These are phyloP conservation scores for Drosophila leonis DNA, from an alignment of 2,888 invertebrate species.

Conservation along the genomic window DNA sequence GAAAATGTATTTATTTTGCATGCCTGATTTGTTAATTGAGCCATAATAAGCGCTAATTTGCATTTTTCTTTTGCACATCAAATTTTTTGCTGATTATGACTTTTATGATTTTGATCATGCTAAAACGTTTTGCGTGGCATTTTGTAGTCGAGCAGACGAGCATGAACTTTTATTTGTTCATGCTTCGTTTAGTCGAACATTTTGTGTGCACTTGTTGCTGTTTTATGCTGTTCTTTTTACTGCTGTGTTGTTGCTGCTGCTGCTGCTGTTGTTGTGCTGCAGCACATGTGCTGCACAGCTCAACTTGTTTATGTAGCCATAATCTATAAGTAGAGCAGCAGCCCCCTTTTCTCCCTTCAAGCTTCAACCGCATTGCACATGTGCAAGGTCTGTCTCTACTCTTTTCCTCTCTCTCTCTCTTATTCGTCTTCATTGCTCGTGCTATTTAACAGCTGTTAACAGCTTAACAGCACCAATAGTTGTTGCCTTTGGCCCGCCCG, in stretches of 20 bases:
- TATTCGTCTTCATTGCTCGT: background rate
- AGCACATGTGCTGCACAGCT: slow-evolving; percentile 36
- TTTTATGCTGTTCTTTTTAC: slow-evolving; percentile 10
- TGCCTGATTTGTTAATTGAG: slow-evolving; percentile 10
- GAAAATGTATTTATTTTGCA: slow-evolving; percentile 13
- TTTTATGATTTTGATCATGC: background rate
- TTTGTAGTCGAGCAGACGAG: slow-evolving; percentile 21
- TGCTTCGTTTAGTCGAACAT: slow-evolving; percentile 46
- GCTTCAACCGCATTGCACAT: slow-evolving; percentile 33
- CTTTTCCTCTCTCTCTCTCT: slow-evolving; percentile 10
- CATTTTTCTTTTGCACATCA: background rate
- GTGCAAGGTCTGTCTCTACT: slow-evolving; percentile 28
- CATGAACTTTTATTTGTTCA: slow-evolving; percentile 24
- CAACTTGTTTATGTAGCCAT: slow-evolving; percentile 9
- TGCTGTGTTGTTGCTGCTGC: slow-evolving; percentile 9
- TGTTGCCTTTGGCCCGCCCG: slow-evolving; percentile 8
- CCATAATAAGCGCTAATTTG: background rate
- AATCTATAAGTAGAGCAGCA: slow-evolving; percentile 51
- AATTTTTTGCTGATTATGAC: background rate
- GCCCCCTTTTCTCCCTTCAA: background rate
- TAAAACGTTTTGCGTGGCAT: slow-evolving; percentile 22
- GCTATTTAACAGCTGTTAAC: slow-evolving; percentile 31
- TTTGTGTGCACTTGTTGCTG: slow-evolving; percentile 44
- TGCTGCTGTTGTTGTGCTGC: slow-evolving; percentile 19
- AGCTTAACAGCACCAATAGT: slow-evolving; percentile 10